phyloP scores from a whole-genome alignment of 2,113 vertebrate genomes.

The Ptilonorhynchus violaceus region DNA sequence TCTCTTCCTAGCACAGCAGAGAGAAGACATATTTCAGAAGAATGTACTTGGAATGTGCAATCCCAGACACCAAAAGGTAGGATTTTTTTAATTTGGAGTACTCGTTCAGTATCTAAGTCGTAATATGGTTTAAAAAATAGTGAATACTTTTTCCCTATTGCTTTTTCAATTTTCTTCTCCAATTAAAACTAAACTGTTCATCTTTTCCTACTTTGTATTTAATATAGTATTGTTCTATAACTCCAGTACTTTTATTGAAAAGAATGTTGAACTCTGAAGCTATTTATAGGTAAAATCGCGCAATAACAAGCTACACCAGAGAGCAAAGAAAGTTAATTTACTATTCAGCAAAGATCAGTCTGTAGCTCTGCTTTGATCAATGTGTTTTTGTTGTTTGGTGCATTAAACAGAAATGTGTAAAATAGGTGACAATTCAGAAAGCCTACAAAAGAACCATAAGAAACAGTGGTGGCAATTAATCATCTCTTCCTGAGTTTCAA shows the following conservation, averaged over 20 bases:
- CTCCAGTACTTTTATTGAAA: neutral
- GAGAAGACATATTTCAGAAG: neutral
- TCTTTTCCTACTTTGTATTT: neutral
- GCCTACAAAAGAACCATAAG: neutral
- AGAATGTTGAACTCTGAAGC: neutral
- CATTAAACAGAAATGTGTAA: neutral
- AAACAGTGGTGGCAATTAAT: neutral
- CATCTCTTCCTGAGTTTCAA: neutral
- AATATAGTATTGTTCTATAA: neutral
- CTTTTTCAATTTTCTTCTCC: neutral
- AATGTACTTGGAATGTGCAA: accelerated
- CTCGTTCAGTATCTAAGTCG: neutral
- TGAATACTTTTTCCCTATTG: neutral
- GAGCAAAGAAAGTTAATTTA: neutral
- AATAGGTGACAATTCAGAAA: neutral
- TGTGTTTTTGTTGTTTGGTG: neutral
- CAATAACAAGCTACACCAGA: neutral
- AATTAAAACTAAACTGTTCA: neutral
- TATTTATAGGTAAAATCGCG: neutral
- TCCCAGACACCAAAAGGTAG: neutral
- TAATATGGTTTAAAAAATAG: neutral
- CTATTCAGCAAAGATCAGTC: neutral
- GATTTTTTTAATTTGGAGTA: neutral
- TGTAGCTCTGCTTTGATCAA: neutral
- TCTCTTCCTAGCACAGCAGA: slow-evolving; percentile 81